Conservation (phyloP, 2,797 vertebrate species). For the Falco rusticolus region DNA sequence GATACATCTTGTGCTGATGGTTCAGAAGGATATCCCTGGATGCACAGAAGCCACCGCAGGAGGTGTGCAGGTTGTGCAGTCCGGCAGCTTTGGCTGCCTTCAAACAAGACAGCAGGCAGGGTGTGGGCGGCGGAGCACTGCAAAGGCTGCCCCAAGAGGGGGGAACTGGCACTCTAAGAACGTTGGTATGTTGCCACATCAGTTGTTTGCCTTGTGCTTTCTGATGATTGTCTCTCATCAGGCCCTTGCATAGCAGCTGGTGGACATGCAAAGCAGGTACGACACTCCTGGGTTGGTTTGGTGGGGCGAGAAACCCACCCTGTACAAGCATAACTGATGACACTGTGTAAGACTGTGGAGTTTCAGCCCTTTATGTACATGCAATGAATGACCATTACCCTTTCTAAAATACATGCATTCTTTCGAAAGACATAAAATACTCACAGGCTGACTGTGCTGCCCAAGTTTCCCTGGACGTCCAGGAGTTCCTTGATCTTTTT, state of each 20-base stretch:
- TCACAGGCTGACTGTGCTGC: slow-evolving; percentile 77
- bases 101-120: no score
- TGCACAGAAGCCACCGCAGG: neutral
- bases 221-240: neutral
- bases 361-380: neutral
- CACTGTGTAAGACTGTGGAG: neutral
- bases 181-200: accelerated
- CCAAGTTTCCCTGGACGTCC: slow-evolving; percentile 57
- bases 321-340: neutral
- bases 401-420: neutral
- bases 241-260: neutral
- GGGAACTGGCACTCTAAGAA: neutral
- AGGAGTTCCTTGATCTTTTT: slow-evolving; percentile 54
- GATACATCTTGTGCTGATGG: neutral
- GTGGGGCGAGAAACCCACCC: neutral
- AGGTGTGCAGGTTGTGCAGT: neutral
- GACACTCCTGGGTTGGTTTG: neutral
- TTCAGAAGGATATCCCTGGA: neutral
- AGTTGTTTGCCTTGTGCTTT: neutral
- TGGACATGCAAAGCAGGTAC: neutral
- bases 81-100: neutral
- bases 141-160: neutral
- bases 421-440: neutral
- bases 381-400: no score
- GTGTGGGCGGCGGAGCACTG: neutral